These are phyloP conservation scores for Trichopoda pennipes DNA, from an alignment of 2,888 invertebrate species.

Conservation along the genomic window DNA sequence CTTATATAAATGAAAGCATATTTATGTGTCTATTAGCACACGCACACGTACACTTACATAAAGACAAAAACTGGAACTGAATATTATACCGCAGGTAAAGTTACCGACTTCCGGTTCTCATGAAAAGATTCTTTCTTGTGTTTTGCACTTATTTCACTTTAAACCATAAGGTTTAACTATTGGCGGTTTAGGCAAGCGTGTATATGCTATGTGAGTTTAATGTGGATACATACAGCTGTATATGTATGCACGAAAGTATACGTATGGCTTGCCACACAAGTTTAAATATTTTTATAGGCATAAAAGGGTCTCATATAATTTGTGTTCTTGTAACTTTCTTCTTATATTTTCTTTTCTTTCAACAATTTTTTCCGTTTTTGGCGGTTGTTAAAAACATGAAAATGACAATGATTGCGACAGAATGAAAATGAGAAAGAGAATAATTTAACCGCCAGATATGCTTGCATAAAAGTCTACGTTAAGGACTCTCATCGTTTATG, in stretches of 20 bases:
- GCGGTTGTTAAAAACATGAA: constrained; percentile 36
- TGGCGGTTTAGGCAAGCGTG: background rate
- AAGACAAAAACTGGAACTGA: background rate
- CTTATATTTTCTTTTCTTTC: constrained; percentile 18
- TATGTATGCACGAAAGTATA: background rate
- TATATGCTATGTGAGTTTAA: background rate
- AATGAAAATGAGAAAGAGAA: constrained; percentile 19
- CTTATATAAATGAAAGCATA: constrained; percentile 3
- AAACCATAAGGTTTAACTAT: constrained; percentile 41
- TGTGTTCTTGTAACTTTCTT: constrained; percentile 47
- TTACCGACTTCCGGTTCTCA: constrained; percentile 55
- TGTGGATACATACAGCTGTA: background rate
- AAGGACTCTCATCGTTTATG: constrained; percentile 36
- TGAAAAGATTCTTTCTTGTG: constrained; percentile 1
- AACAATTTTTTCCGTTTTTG: constrained; percentile 18
- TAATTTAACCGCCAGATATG: constrained; percentile 23
- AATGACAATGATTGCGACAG: constrained; percentile 38
- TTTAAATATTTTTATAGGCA: constrained; percentile 23
- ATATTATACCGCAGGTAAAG: constrained; percentile 35
- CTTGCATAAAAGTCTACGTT: constrained; percentile 21
- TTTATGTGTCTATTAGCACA: background rate
- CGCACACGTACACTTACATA: background rate
- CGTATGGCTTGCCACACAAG: constrained; percentile 4
- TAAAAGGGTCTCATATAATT: constrained; percentile 27
- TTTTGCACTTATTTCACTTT: constrained; percentile 18